phyloP scores from a whole-genome alignment of 2,797 vertebrate genomes.

The Naso thynnoides region DNA sequence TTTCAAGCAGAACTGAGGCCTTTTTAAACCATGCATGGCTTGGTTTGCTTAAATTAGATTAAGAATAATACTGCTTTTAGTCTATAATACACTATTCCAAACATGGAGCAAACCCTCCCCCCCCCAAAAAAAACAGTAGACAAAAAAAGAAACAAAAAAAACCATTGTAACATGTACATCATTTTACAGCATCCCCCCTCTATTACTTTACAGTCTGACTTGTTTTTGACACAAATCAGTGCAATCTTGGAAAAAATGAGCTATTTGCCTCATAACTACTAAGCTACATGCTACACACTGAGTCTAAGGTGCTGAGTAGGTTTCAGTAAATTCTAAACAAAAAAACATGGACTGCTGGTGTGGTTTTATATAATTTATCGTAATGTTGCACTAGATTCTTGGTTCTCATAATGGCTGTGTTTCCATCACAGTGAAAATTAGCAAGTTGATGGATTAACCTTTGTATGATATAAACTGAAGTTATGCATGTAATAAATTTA shows the following conservation, averaged over 20 bases:
- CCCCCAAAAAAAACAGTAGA: slow-evolving; percentile 32
- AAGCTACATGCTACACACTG: slow-evolving; percentile 84
- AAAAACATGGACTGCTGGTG: slow-evolving; percentile 61
- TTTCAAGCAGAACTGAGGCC: slow-evolving; percentile 75
- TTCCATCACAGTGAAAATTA: slow-evolving; percentile 71
- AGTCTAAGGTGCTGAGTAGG: slow-evolving; percentile 84
- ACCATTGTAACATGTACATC: slow-evolving; percentile 85
- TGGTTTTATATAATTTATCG: slow-evolving; percentile 36
- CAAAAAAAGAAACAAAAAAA: slow-evolving; percentile 77
- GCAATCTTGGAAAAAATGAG: slow-evolving; percentile 77
- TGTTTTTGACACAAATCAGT: slow-evolving; percentile 80
- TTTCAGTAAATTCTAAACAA: slow-evolving; percentile 65
- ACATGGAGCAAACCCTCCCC: slow-evolving; percentile 74
- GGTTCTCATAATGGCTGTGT: slow-evolving; percentile 57
- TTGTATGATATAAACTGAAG: slow-evolving; percentile 9
- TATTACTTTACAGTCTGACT: slow-evolving; percentile 80
- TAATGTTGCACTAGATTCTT: slow-evolving; percentile 25
- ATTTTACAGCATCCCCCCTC: slow-evolving; percentile 86
- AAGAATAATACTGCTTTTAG: slow-evolving; percentile 91
- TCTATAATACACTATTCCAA: slow-evolving; percentile 92
- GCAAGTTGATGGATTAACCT: slow-evolving; percentile 20
- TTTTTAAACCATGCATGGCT: slow-evolving; percentile 84
- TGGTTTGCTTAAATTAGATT: slow-evolving; percentile 91
- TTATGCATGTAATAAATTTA: slow-evolving; percentile 18
- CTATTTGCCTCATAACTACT: slow-evolving; percentile 70